phyloP scores from a whole-genome alignment of 2,888 invertebrate genomes.

The Saturnia pavonia region DNA sequence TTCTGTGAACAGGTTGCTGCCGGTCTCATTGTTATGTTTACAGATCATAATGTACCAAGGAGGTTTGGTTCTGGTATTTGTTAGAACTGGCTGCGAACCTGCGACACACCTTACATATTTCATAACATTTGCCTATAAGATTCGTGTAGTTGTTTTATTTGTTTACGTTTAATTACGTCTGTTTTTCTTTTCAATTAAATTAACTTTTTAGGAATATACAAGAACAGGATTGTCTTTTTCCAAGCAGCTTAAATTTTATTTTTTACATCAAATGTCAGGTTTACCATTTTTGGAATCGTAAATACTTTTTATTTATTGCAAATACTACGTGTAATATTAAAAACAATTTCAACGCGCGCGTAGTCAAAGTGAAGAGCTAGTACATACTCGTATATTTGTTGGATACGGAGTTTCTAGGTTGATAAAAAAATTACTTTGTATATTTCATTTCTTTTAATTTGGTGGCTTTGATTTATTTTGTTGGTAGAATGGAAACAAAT shows the following conservation, averaged over 20 bases:
- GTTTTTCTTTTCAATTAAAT: too few relatives aligned
- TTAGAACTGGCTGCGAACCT: not conserved
- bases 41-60: slow-evolving; percentile 52
- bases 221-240: too few relatives aligned
- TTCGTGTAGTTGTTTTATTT: not conserved
- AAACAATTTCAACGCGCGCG: not conserved
- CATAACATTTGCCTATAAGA: not conserved
- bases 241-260: too few relatives aligned
- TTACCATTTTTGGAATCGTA: too few relatives aligned
- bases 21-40: not conserved
- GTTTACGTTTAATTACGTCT: too few relatives aligned
- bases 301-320: not conserved
- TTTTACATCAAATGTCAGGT: too few relatives aligned
- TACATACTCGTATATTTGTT: not conserved
- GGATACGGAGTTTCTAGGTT: too few relatives aligned
- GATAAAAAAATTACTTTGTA: too few relatives aligned
- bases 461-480: too few relatives aligned
- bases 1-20: not conserved
- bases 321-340: not conserved
- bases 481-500: too few relatives aligned
- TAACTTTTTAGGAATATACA: too few relatives aligned
- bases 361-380: not conserved
- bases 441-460: too few relatives aligned
- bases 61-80: slow-evolving; percentile 36
- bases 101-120: slow-evolving; percentile 2